Evolutionary conservation across 2,797 vertebrate genomes (phyloP).

Genomic region (Selene dorsalis): DNA sequence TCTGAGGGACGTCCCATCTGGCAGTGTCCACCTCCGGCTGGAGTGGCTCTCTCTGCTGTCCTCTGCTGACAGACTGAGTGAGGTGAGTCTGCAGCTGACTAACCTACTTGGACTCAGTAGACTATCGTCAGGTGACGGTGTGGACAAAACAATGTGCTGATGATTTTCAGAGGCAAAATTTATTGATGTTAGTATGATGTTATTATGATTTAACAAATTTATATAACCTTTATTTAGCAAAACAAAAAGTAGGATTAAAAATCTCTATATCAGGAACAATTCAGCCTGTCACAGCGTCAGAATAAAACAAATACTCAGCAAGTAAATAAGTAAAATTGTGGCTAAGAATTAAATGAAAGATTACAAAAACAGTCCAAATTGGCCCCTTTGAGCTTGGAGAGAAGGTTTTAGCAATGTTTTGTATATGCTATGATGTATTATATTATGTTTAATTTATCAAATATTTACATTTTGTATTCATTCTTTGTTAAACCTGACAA

Average conservation of each 20-base stretch:
- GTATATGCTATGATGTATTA: not conserved
- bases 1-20: slow-evolving; percentile 87
- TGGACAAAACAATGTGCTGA: not conserved
- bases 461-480: not conserved
- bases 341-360: not conserved
- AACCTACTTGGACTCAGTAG: not conserved
- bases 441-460: not conserved
- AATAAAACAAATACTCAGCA: not conserved
- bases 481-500: not conserved
- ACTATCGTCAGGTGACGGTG: not conserved
- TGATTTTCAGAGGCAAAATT: not conserved
- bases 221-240: not conserved
- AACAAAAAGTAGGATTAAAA: not conserved
- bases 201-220: not conserved
- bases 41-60: slow-evolving; percentile 93
- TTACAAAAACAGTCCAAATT: not conserved
- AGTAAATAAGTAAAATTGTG: not conserved
- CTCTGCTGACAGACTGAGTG: slow-evolving; percentile 88
- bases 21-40: slow-evolving; percentile 90
- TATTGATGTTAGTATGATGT: not conserved
- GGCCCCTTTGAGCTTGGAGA: not conserved
- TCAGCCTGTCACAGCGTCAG: not conserved
- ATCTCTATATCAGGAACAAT: not conserved
- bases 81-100: slow-evolving; percentile 79
- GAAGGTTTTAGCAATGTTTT: not conserved